A percentile compares a stretch with the other conserved stretches of the same genome.
Evolutionary conservation across 1,140 invertebrate species (phyloP).

Genomic region (Euglossa dilemma): DNA sequence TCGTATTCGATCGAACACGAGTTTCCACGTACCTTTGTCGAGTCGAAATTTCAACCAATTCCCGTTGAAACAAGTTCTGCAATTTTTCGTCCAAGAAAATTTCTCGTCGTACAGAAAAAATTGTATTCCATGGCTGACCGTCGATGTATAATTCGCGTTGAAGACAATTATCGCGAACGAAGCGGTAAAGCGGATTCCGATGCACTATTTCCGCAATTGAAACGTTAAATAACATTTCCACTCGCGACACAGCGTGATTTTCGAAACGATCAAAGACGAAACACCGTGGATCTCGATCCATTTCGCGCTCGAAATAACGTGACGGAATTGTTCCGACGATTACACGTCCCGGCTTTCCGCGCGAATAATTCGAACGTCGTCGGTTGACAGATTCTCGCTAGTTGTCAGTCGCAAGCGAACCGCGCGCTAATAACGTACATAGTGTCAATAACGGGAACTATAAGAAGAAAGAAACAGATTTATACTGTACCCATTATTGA

Average conservation of each 20-base stretch:
- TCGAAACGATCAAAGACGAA: neutral
- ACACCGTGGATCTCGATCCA: neutral
- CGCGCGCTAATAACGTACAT: neutral
- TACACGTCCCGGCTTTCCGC: neutral
- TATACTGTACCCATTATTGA: too few relatives aligned
- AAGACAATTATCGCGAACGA: neutral
- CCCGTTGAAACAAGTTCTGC: neutral
- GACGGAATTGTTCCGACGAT: neutral
- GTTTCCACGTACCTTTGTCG: neutral
- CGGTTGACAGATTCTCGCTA: neutral
- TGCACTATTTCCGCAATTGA: neutral
- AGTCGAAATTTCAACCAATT: neutral
- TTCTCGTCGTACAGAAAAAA: neutral
- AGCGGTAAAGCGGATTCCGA: neutral
- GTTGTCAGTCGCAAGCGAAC: constrained; percentile 15
- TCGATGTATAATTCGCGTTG: neutral
- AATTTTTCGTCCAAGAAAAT: too few relatives aligned
- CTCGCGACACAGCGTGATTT: neutral
- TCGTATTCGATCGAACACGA: neutral
- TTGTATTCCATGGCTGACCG: neutral
- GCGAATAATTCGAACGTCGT: too few relatives aligned
- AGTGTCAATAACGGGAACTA: neutral
- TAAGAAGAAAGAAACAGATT: too few relatives aligned
- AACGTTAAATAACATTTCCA: neutral
- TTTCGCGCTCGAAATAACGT: constrained; percentile 18